phyloP scores from a whole-genome alignment of 2,797 vertebrate species.

The Eleutherodactylus coqui region DNA sequence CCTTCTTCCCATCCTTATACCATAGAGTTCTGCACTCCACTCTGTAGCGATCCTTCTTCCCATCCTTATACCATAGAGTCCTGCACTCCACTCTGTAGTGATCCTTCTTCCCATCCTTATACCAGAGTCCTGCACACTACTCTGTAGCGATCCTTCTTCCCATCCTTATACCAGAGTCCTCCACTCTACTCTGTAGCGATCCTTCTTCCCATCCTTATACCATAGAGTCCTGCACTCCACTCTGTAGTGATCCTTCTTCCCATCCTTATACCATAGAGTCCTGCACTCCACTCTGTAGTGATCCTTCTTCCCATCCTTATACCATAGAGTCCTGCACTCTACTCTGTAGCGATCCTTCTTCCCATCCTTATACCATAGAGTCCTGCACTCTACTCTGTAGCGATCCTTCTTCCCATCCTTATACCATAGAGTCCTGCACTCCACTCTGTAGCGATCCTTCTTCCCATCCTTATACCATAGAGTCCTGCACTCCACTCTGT shows the following conservation, averaged over 20 bases:
- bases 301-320: too few species aligned
- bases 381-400: background rate
- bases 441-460: background rate
- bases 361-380: too few species aligned
- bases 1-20: too few species aligned
- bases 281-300: background rate
- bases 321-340: background rate
- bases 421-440: background rate
- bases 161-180: too few species aligned
- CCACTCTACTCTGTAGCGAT: background rate
- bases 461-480: too few species aligned
- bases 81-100: background rate
- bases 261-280: too few species aligned
- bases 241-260: background rate
- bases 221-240: background rate
- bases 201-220: too few species aligned
- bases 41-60: background rate
- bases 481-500: background rate
- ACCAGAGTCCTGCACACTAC: background rate
- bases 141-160: background rate
- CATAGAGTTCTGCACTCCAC: background rate
- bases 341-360: background rate
- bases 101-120: too few species aligned
- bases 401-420: too few species aligned
- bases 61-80: too few species aligned